phyloP scores from a whole-genome alignment of 2,888 invertebrate genomes.

The Xestia c-nigrum region DNA sequence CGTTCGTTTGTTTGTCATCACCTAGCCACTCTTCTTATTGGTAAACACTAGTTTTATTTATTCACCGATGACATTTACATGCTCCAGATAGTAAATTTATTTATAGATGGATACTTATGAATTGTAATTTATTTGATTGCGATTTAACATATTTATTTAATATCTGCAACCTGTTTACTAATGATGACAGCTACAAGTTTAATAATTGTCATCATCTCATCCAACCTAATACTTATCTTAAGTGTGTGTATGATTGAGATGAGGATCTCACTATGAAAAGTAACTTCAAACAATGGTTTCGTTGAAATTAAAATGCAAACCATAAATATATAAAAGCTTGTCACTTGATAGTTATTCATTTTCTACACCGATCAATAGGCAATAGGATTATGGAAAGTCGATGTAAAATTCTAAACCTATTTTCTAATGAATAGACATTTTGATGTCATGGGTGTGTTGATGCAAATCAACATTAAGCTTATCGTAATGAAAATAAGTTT shows the following conservation, averaged over 20 bases:
- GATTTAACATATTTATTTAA: conserved; percentile 9
- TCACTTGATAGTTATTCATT: not conserved
- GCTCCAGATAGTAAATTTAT: conserved; percentile 34
- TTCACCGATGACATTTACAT: conserved; percentile 44
- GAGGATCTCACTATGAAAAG: not conserved
- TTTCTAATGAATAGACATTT: conserved; percentile 16
- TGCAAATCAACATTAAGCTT: conserved; percentile 13
- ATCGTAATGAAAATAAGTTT: conserved; percentile 19
- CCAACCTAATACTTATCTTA: not conserved
- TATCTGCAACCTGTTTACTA: not conserved
- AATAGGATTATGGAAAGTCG: not conserved
- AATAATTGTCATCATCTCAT: not conserved
- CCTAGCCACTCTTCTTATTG: conserved; percentile 25
- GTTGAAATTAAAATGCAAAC: not conserved
- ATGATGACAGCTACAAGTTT: not conserved
- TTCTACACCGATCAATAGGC: not conserved
- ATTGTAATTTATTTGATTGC: conserved; percentile 35
- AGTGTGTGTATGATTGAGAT: not conserved
- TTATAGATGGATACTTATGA: conserved; percentile 31
- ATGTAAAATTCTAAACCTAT: not conserved
- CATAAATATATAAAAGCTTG: not conserved
- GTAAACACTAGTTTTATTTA: conserved; percentile 34
- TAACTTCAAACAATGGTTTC: not conserved
- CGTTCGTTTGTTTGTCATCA: conserved; percentile 16
- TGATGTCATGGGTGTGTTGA: conserved; percentile 3